Base-by-base conservation (phyloP, 2,888 invertebrate species). In the Nemoura dubitans region DNA sequence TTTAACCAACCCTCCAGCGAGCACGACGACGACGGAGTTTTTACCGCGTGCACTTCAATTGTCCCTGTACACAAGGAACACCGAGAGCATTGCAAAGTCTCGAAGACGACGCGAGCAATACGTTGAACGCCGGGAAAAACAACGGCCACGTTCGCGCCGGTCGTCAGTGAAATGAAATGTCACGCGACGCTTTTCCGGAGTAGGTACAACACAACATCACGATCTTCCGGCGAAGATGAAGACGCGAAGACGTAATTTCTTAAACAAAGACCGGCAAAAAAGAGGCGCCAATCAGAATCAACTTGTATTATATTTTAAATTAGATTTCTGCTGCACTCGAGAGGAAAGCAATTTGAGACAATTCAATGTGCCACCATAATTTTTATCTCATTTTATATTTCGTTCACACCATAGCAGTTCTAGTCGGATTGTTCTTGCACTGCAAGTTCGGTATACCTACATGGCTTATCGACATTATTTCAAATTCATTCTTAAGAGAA, bases 281-380 rank as follows among this genome's bases (percentile, higher is more conserved):
- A 7, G 10, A 78, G 28, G 78, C 28, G 10, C 76, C 84, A 84
- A 84, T 84, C 84, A 84, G 42, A 81, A 83, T 42, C 43, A 36
- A 83, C 42, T 83, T 25, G 84, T 84, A 27, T 27, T 81, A 28
- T 83, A 36, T 30, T 83, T 83, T 83, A 83, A 83, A 83, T 84
- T 84, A 84, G 84, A 84, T 84, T 84, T 84, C 28, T 26, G 25
- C 83, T 42, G 43, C 83, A 83, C 42, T 42, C 83, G 25, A 81
- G 30, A 30, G 84, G 76, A 84, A 84, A 84, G 27, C 84, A 84
- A 84, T 84, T 84, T 43, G 84, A 21, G 76, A 59, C 84, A 84
- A 84, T 76, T 59, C 84, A 84, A 84, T 26, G 26, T 84, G 84
- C 59, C 84, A 84, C 76, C 59, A 76, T 28, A 28, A 84, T 59